Evolutionary conservation across 2,113 vertebrate species (phyloP).

Genomic region (Boleophthalmus pectinirostris): DNA sequence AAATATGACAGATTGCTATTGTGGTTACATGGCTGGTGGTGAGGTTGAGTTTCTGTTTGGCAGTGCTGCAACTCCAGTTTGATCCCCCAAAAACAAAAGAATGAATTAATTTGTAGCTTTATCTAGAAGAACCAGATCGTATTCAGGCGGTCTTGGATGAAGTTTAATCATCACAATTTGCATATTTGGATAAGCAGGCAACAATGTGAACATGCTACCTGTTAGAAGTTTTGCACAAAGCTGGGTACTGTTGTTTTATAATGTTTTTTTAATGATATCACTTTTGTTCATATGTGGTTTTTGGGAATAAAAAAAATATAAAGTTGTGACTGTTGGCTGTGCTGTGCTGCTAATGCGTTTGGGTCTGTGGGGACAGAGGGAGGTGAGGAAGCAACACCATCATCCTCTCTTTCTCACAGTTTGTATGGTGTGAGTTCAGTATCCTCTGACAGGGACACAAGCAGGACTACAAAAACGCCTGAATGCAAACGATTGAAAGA

Average conservation of each 20-base stretch:
- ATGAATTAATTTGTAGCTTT: slow-evolving; percentile 24
- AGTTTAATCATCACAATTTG: slow-evolving; percentile 20
- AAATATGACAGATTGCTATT: slow-evolving; percentile 20
- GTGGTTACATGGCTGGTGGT: slow-evolving; percentile 5
- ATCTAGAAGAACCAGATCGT: slow-evolving; percentile 14
- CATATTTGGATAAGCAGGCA: slow-evolving; percentile 27
- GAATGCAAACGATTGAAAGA: neutral
- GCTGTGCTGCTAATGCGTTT: slow-evolving; percentile 54
- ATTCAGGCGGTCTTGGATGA: slow-evolving; percentile 15
- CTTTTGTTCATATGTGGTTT: slow-evolving; percentile 18
- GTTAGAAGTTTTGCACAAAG: slow-evolving; percentile 23
- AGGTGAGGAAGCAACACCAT: slow-evolving; percentile 33
- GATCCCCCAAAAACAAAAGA: slow-evolving; percentile 24
- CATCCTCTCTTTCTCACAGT: slow-evolving; percentile 26
- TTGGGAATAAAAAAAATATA: slow-evolving; percentile 19
- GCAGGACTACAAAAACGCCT: neutral
- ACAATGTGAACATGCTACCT: slow-evolving; percentile 25
- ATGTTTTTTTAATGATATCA: slow-evolving; percentile 22
- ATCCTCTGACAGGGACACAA: slow-evolving; percentile 4
- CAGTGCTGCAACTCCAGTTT: neutral
- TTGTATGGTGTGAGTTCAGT: slow-evolving; percentile 3
- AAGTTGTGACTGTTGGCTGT: slow-evolving; percentile 43
- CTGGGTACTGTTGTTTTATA: slow-evolving; percentile 23
- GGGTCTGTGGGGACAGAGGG: slow-evolving; percentile 38
- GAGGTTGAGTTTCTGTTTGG: slow-evolving; percentile 26